A percentile compares a stretch with the other conserved stretches of the same genome.
Conservation (phyloP, 2,888 invertebrate species). For the Conchocele bisecta region DNA sequence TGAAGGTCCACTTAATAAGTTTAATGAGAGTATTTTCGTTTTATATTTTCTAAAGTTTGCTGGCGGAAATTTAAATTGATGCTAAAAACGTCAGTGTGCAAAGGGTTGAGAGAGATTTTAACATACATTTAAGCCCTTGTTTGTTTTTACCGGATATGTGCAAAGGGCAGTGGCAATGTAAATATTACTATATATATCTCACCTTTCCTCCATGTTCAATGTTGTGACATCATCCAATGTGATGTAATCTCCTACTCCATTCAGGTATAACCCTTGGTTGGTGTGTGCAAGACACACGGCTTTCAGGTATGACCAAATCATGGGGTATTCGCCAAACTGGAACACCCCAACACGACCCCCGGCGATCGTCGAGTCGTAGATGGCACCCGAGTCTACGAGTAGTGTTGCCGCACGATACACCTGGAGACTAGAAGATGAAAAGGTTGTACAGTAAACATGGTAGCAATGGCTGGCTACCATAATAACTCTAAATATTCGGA, state of each 20-base stretch:
- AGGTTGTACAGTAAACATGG: too few species aligned
- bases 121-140: too few species aligned
- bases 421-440: slow-evolving; percentile 61
- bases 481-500: too few species aligned
- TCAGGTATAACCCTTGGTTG: slow-evolving; percentile 71
- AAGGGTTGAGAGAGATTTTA: too few species aligned
- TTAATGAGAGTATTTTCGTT: too few species aligned
- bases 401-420: slow-evolving; percentile 62
- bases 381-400: slow-evolving; percentile 70
- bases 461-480: too few species aligned
- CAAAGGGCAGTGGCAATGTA: too few species aligned
- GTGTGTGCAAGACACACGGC: slow-evolving; percentile 61
- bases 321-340: slow-evolving; percentile 63
- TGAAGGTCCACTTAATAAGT: too few species aligned
- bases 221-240: slow-evolving; percentile 43
- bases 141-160: too few species aligned
- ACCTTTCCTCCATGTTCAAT: slow-evolving; percentile 46
- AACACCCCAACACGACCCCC: slow-evolving; percentile 75
- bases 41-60: too few species aligned
- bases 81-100: too few species aligned
- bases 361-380: slow-evolving; percentile 71
- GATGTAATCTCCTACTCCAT: slow-evolving; percentile 71
- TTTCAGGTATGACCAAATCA: slow-evolving; percentile 70
- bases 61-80: too few species aligned
- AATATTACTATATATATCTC: slow-evolving; percentile 1